Evolutionary conservation across 2,797 vertebrate species (phyloP).

Genomic region (Heteromormyrus szaboi): DNA sequence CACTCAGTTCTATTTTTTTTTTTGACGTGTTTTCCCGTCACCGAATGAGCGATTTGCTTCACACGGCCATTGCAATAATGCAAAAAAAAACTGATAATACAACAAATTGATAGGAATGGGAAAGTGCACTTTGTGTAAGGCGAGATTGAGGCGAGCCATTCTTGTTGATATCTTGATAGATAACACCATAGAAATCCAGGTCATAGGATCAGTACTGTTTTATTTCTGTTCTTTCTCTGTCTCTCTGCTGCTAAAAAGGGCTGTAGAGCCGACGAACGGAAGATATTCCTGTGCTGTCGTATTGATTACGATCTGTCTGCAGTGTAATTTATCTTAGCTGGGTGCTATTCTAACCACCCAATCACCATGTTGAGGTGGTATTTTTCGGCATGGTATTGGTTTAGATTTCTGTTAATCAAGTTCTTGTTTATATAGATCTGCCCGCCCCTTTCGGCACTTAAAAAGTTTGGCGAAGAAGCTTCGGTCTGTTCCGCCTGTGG

Average conservation of each 20-base stretch:
- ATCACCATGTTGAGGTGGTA: background rate
- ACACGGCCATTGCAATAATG: background rate
- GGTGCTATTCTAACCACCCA: background rate
- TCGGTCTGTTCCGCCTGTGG: background rate
- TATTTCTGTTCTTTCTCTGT: background rate
- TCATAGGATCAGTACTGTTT: background rate
- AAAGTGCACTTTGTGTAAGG: background rate
- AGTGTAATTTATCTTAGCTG: background rate
- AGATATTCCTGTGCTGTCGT: background rate
- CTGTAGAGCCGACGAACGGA: background rate
- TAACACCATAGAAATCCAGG: background rate
- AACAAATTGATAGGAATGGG: background rate
- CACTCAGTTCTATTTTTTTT: background rate
- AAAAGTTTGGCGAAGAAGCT: background rate
- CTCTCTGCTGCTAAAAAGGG: background rate
- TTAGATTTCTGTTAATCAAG: background rate
- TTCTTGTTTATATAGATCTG: background rate
- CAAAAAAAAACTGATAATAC: no score
- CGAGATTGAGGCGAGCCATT: background rate
- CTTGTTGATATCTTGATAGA: background rate
- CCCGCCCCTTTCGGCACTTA: background rate
- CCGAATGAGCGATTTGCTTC: background rate
- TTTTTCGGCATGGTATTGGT: background rate
- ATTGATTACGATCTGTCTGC: background rate
- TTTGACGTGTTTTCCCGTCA: background rate